phyloP scores from a whole-genome alignment of 1,140 invertebrate species.

The Andrena cerasifolii region DNA sequence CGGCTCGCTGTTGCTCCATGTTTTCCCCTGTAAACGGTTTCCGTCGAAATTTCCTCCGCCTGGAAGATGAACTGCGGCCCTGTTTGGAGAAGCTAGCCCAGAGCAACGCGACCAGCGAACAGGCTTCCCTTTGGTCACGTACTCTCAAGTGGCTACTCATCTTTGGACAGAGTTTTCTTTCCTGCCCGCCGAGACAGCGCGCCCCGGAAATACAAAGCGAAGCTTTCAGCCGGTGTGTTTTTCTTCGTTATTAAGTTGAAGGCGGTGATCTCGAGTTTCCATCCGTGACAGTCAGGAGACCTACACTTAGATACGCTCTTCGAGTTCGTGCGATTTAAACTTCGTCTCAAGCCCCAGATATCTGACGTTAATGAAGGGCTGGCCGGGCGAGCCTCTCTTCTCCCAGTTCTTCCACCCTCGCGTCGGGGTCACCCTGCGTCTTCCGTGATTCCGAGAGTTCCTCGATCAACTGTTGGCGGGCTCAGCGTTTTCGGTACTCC shows the following conservation, averaged over 20 bases:
- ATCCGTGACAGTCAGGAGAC: slow-evolving; percentile 2
- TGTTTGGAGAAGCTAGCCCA: not conserved
- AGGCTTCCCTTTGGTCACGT: slow-evolving; percentile 33
- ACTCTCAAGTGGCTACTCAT: slow-evolving; percentile 35
- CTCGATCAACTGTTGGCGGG: not conserved
- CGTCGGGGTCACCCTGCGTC: no score
- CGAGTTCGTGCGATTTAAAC: not conserved
- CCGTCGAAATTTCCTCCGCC: slow-evolving; percentile 1
- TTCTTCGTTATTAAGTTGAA: slow-evolving; percentile 1
- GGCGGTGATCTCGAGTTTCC: slow-evolving; percentile 23
- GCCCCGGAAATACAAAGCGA: slow-evolving; percentile 26
- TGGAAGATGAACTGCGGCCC: slow-evolving; percentile 17
- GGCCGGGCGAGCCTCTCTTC: no score
- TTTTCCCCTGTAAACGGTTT: slow-evolving; percentile 42
- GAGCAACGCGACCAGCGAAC: slow-evolving; percentile 31
- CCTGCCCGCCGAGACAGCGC: slow-evolving; percentile 4
- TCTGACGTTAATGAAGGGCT: no score
- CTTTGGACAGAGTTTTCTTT: slow-evolving; percentile 24
- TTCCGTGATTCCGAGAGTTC: not conserved
- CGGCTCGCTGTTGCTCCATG: not conserved
- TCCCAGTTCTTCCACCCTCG: no score
- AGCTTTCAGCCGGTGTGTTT: slow-evolving; percentile 1
- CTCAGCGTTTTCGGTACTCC: slow-evolving; percentile 2
- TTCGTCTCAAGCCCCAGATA: not conserved
- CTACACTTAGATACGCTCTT: slow-evolving; percentile 16